phyloP scores from a whole-genome alignment of 2,888 invertebrate species.

The Lithosia quadra region DNA sequence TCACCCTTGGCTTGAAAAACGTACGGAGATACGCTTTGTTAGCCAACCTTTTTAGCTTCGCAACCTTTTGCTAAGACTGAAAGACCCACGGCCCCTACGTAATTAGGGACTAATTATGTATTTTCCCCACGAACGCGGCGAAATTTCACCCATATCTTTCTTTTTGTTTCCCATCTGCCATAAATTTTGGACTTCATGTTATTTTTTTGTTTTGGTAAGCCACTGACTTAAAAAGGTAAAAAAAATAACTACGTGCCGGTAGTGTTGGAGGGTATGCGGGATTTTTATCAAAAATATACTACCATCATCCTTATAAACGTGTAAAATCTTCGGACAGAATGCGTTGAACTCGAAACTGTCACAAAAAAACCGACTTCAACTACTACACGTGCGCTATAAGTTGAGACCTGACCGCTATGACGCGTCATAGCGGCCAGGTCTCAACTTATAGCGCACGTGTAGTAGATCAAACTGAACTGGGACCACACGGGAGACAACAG shows the following conservation, averaged over 20 bases:
- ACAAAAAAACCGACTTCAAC: too few species aligned
- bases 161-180: constrained; percentile 12
- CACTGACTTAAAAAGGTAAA: background rate
- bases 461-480: too few species aligned
- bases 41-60: background rate
- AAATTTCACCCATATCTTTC: constrained; percentile 18
- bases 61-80: constrained; percentile 1
- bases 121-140: constrained; percentile 17
- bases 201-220: background rate
- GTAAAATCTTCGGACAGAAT: too few species aligned
- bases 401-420: too few species aligned
- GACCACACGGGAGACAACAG: too few species aligned
- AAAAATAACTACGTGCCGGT: background rate
- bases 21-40: constrained; percentile 9
- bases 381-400: too few species aligned
- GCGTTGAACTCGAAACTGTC: too few species aligned
- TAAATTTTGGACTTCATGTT: constrained; percentile 7
- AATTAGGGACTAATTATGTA: constrained; percentile 20
- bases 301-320: too few species aligned
- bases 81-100: constrained; percentile 6
- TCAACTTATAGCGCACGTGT: too few species aligned
- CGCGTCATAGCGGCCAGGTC: too few species aligned
- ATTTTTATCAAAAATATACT: too few species aligned
- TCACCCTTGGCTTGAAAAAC: background rate
- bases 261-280: too few species aligned